Evolutionary conservation across 2,113 vertebrate species (phyloP).

Genomic region (Meleagris gallopavo): DNA sequence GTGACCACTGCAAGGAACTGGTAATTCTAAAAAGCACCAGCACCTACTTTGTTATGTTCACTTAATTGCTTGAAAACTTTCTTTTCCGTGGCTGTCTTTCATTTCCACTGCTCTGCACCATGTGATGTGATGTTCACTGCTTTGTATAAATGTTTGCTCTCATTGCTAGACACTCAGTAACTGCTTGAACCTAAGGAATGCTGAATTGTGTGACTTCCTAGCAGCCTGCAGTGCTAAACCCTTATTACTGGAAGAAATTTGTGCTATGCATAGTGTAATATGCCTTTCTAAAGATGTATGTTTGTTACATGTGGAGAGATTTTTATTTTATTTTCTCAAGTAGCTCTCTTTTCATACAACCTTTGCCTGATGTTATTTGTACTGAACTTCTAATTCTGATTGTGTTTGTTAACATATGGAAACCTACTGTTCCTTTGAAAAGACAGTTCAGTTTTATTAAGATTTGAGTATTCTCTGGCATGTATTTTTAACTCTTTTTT

Average conservation of each 20-base stretch:
- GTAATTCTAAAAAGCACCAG: neutral
- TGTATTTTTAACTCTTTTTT: neutral
- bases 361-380: neutral
- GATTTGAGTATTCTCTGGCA: neutral
- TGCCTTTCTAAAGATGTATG: neutral
- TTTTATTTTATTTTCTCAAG: neutral
- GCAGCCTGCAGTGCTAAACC: neutral
- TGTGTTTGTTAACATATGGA: neutral
- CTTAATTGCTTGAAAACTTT: neutral
- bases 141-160: conserved; percentile 21
- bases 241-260: neutral
- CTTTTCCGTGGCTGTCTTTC: conserved; percentile 29
- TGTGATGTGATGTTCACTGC: neutral
- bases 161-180: neutral
- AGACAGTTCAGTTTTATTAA: neutral
- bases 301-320: neutral
- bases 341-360: neutral
- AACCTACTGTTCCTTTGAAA: neutral
- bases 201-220: neutral
- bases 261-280: neutral
- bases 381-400: neutral
- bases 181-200: neutral
- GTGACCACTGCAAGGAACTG: neutral
- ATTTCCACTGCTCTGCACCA: conserved; percentile 37
- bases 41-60: neutral